Percentiles rank a stretch among this genome's conserved stretches.
phyloP scores from a whole-genome alignment of 1,140 invertebrate genomes.

The Diabrotica undecimpunctata region DNA sequence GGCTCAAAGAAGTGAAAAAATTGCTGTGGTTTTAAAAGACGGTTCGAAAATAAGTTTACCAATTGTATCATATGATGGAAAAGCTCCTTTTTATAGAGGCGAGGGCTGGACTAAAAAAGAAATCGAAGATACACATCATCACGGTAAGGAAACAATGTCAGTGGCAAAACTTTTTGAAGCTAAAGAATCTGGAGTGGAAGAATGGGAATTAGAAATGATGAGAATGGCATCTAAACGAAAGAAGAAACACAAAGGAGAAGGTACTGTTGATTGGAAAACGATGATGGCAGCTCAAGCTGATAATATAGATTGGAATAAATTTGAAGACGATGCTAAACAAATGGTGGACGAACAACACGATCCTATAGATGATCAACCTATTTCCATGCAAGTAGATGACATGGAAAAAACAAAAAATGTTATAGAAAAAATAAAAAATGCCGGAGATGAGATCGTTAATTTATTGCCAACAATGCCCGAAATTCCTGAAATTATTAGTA shows the following conservation, averaged over 20 bases:
- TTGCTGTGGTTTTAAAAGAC: conserved; percentile 66
- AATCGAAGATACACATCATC: conserved; percentile 58
- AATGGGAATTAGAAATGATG: conserved; percentile 52
- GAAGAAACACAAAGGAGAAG: conserved; percentile 47
- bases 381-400: conserved; percentile 50
- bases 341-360: conserved; percentile 41
- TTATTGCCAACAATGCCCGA: conserved; percentile 59
- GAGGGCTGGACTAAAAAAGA: conserved; percentile 58
- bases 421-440: conserved; percentile 52
- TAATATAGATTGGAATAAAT: conserved; percentile 45
- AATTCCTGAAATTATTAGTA: conserved; percentile 59
- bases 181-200: conserved; percentile 62
- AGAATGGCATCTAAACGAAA: conserved; percentile 41
- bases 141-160: conserved; percentile 54
- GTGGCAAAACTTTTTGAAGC: conserved; percentile 73
- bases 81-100: conserved; percentile 57
- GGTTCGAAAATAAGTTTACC: conserved; percentile 67
- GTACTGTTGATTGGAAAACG: conserved; percentile 39
- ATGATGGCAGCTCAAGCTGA: conserved; percentile 38
- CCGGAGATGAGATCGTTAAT: conserved; percentile 51
- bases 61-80: conserved; percentile 58
- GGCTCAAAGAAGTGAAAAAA: conserved; percentile 67
- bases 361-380: conserved; percentile 40
- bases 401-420: conserved; percentile 58
- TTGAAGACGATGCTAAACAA: conserved; percentile 49